Conservation (phyloP, 37 sponge, comb jelly and placozoan species). For the Aplysina aerophoba region DNA sequence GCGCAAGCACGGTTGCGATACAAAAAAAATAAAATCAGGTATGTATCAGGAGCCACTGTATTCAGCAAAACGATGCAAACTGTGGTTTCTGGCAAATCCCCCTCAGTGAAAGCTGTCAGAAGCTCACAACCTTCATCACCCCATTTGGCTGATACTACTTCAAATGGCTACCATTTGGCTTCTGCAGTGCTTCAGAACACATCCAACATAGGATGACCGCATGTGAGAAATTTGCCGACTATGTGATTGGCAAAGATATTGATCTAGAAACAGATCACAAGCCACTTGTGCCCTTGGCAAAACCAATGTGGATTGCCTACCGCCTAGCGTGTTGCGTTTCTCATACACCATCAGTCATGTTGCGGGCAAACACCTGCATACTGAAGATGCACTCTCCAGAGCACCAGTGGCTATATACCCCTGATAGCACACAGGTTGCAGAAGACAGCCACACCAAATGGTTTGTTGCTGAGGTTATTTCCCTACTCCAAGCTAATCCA, state of each 20-base stretch:
- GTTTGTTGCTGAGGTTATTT: neutral
- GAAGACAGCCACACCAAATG: conserved; percentile 33
- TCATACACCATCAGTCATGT: neutral
- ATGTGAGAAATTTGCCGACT: conserved; percentile 52
- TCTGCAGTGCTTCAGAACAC: conserved; percentile 32
- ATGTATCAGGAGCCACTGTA: conserved; percentile 34
- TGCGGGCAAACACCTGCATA: neutral
- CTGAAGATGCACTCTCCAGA: conserved; percentile 39
- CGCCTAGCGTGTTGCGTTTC: neutral
- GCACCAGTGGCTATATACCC: conserved; percentile 14
- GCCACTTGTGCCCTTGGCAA: conserved; percentile 31
- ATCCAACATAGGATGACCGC: conserved; percentile 37
- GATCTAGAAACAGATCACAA: conserved; percentile 53
- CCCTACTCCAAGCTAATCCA: conserved; percentile 31
- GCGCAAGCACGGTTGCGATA: conserved; percentile 1
- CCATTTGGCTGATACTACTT: conserved; percentile 41
- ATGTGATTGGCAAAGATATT: conserved; percentile 38
- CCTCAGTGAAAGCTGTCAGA: neutral
- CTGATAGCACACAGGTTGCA: neutral
- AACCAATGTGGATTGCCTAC: too few relatives aligned
- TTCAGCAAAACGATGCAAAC: conserved; percentile 18
- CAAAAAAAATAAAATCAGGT: conserved; percentile 3
- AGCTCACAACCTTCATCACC: conserved; percentile 36
- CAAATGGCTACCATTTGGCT: conserved; percentile 34
- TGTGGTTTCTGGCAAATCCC: conserved; percentile 37